Evolutionary conservation across 2,888 invertebrate genomes (phyloP).

Genomic region (Xanthia togata): DNA sequence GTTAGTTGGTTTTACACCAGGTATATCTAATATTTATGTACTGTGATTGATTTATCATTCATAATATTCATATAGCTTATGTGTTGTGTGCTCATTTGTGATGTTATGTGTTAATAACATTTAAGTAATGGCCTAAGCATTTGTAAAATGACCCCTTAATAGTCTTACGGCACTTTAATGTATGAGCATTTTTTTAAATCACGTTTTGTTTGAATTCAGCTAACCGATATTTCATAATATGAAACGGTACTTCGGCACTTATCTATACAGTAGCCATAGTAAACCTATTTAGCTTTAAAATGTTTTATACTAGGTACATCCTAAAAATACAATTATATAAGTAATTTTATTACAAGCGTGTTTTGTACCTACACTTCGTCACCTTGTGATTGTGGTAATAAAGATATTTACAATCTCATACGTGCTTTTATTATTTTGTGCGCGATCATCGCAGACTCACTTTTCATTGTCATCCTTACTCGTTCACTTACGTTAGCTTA

Average conservation of each 20-base stretch:
- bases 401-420: slow-evolving; percentile 46
- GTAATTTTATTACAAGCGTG: neutral
- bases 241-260: neutral
- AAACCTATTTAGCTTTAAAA: slow-evolving; percentile 18
- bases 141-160: neutral
- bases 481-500: slow-evolving; percentile 6
- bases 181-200: neutral
- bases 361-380: slow-evolving; percentile 9
- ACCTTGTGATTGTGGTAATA: slow-evolving; percentile 48
- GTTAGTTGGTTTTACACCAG: slow-evolving; percentile 83
- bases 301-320: slow-evolving; percentile 5
- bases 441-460: slow-evolving; percentile 29
- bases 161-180: neutral
- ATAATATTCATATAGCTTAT: slow-evolving; percentile 2
- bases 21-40: slow-evolving; percentile 68
- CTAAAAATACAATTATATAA: slow-evolving; percentile 19
- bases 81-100: slow-evolving; percentile 21
- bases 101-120: slow-evolving; percentile 11
- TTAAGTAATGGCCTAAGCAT: no score
- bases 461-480: slow-evolving; percentile 36
- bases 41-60: neutral
- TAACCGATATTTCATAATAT: neutral
- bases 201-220: neutral
- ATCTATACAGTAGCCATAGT: slow-evolving; percentile 21
- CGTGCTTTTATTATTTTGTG: slow-evolving; percentile 62